Base-by-base conservation (phyloP, 2,797 vertebrate genomes). In the Hippocampus kuda region DNA sequence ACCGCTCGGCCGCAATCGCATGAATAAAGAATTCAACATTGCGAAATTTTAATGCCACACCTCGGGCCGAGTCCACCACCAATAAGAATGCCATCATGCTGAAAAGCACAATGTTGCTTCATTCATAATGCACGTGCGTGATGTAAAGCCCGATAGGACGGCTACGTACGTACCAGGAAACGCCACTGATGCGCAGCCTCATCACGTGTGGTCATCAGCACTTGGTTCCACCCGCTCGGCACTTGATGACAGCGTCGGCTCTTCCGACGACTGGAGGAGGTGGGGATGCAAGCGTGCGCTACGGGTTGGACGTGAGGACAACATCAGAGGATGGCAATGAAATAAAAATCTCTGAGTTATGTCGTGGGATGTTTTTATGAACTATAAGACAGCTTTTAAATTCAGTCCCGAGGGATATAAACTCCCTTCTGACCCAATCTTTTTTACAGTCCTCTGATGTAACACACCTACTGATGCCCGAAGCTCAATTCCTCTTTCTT, bases 381-480 rank as follows among this genome's bases (percentile, higher is more conserved):
- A 72, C 67, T 66, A 63, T 75, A 59, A 78, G 56, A 61, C 68
- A 66, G 68, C 53, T 73, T 81, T 79, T 38, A 74, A 77, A 78
- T 76, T 65, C 69, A 72, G 65, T 77, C 81, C 77, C 76, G 67
- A 46, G 79, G 73, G 69, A 82, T 70, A 78, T 72, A 72, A 67
- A 72, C 72, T 81, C 73, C 78, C 77, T 78, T 69, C 72, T 84
- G 75, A 80, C 73, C 73, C 66, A 78, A 27, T 70, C 72, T 65
- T 65, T 75, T 79, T 77, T 78, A 73, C 71, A 72, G 69, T 77
- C 66, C 65, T 54, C 62, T 81, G 83, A 84, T 77, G 73, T 77
- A 79, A 83, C 79, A 75, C 78, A 76, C 79, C 75, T 73, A 76
- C 82, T 77, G 68, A 63, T 71, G 77, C 79, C 76, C 75, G 5